phyloP scores from a whole-genome alignment of 2,113 vertebrate genomes.

The Saccopteryx leptura region DNA sequence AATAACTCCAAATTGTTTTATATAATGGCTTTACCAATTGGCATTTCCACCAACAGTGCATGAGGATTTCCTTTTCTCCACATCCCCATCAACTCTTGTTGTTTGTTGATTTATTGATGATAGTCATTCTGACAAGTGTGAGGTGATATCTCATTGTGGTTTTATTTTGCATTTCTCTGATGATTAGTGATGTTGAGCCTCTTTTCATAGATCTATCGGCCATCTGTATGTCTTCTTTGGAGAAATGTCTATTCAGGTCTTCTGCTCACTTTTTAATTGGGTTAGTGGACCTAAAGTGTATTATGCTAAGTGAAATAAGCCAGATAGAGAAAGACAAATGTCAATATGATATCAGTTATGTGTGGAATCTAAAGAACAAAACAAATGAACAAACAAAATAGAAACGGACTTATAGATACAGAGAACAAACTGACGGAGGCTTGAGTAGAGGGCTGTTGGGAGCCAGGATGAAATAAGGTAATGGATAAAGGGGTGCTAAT shows the following conservation, averaged over 20 bases:
- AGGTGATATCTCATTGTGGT: no score
- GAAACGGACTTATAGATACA: background rate
- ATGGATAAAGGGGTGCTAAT: background rate
- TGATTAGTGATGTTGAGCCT: background rate
- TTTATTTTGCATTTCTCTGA: background rate
- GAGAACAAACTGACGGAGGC: background rate
- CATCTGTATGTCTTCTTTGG: background rate
- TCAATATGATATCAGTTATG: background rate
- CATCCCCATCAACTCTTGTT: background rate
- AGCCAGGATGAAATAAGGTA: background rate
- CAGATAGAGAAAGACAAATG: background rate
- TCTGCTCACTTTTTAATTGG: background rate
- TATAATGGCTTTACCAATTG: background rate
- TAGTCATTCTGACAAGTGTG: no score
- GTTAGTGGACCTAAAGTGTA: background rate
- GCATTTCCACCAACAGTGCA: background rate
- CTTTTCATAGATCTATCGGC: background rate
- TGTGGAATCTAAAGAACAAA: background rate
- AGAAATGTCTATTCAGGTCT: background rate
- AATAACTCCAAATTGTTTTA: background rate
- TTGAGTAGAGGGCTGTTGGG: background rate
- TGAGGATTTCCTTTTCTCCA: background rate
- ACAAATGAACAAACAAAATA: background rate
- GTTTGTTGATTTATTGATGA: background rate
- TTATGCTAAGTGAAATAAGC: background rate